Conservation (phyloP, 2,797 vertebrate genomes). For the Phalanger gymnotis region DNA sequence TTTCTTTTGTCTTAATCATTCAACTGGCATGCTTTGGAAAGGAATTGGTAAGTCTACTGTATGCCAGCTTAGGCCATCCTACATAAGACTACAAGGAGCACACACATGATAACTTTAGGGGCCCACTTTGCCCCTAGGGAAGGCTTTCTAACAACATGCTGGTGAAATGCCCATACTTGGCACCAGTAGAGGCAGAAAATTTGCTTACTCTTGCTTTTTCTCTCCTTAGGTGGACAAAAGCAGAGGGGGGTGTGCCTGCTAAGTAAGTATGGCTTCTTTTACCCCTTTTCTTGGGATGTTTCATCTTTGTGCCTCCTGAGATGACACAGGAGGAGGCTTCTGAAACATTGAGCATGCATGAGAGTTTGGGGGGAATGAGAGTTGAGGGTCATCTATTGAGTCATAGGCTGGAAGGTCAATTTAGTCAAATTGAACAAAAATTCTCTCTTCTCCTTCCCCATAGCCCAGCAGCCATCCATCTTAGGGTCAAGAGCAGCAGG, state of each 20-base stretch:
- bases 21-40: not conserved
- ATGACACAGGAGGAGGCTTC: not conserved
- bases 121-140: no score
- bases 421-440: not conserved
- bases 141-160: not conserved
- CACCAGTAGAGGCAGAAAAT: not conserved
- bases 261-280: slow-evolving; percentile 89
- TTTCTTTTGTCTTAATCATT: not conserved
- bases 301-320: not conserved
- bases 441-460: not conserved
- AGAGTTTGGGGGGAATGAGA: not conserved
- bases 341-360: not conserved
- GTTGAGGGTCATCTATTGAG: not conserved
- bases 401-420: slow-evolving; percentile 2
- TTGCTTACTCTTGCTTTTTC: slow-evolving; percentile 40
- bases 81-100: not conserved
- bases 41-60: not conserved
- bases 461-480: not conserved
- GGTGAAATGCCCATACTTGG: not conserved
- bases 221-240: slow-evolving; percentile 93
- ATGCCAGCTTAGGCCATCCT: not conserved
- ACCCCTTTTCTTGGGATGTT: fast-evolving
- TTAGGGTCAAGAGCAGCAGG: not conserved
- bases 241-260: slow-evolving; percentile 90
- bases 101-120: not conserved